These are phyloP conservation scores for Standfussiana lucernea DNA, from an alignment of 2,888 invertebrate species.

Conservation along the genomic window DNA sequence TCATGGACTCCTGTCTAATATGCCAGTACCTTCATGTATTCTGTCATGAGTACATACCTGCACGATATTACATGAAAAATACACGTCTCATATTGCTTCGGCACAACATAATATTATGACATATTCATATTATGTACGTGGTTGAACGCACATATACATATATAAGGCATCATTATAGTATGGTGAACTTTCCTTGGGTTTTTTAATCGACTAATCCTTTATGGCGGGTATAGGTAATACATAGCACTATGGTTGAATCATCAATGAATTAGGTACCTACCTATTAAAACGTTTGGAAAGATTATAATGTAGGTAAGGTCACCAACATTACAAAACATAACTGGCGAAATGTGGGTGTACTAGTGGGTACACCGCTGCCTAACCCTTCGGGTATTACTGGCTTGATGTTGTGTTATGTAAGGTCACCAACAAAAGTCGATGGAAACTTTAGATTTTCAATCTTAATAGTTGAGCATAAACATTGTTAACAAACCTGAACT, in stretches of 20 bases:
- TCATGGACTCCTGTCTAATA: background rate
- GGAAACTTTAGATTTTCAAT: background rate
- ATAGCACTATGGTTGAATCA: background rate
- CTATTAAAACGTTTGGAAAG: background rate
- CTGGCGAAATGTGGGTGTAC: too few species aligned
- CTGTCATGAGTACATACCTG: background rate
- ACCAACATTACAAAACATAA: too few species aligned
- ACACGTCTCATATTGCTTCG: background rate
- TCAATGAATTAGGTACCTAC: background rate
- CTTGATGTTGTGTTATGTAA: too few species aligned
- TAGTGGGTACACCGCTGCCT: too few species aligned
- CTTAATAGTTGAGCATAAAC: background rate
- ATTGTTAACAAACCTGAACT: background rate
- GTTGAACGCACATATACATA: conserved; percentile 7
- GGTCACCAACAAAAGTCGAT: background rate
- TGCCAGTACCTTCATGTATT: background rate
- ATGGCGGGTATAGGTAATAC: background rate
- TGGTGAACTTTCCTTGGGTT: conserved; percentile 27
- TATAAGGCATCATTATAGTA: background rate
- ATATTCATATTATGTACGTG: conserved; percentile 29
- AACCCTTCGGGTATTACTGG: too few species aligned
- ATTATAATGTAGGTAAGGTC: background rate
- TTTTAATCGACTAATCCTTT: background rate
- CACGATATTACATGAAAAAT: conserved; percentile 16
- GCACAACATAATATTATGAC: conserved; percentile 30